phyloP scores from a whole-genome alignment of 2,113 vertebrate genomes.

The Paratilapia polleni region DNA sequence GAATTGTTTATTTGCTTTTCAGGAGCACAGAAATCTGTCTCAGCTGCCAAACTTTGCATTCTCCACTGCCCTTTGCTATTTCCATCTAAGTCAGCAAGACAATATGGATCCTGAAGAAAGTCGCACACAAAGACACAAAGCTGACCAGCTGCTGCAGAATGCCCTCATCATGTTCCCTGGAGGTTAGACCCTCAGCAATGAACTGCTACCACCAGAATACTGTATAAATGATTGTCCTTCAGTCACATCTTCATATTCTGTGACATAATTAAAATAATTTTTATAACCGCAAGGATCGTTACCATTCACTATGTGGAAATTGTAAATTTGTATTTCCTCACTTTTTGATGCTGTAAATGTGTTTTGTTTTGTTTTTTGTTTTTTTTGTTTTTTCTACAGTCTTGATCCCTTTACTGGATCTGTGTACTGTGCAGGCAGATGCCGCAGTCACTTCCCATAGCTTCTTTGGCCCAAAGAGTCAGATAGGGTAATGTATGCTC shows the following conservation, averaged over 20 bases:
- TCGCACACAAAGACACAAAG: slow-evolving; percentile 74
- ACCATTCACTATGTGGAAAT: neutral
- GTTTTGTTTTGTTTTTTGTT: no score
- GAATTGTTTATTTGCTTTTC: slow-evolving; percentile 23
- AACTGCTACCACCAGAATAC: neutral
- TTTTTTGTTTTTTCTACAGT: slow-evolving; percentile 74
- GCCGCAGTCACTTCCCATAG: slow-evolving; percentile 81
- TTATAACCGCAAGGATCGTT: neutral
- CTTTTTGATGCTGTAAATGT: neutral
- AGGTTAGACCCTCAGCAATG: slow-evolving; percentile 74
- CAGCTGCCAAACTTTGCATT: slow-evolving; percentile 98
- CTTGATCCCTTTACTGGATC: slow-evolving; percentile 90
- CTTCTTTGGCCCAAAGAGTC: slow-evolving; percentile 90
- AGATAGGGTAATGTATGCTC: slow-evolving; percentile 85
- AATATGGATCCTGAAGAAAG: slow-evolving; percentile 82
- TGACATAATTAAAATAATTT: neutral
- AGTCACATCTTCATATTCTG: neutral
- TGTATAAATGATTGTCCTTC: neutral
- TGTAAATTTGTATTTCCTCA: neutral
- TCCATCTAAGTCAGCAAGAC: slow-evolving; percentile 90
- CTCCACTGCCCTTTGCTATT: slow-evolving; percentile 90
- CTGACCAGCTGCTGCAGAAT: slow-evolving; percentile 83
- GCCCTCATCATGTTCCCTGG: slow-evolving; percentile 93
- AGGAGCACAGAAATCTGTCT: slow-evolving; percentile 94
- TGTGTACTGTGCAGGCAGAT: slow-evolving; percentile 90